Evolutionary conservation across 2,797 vertebrate species (phyloP).

Genomic region (Sebastes glaucus): DNA sequence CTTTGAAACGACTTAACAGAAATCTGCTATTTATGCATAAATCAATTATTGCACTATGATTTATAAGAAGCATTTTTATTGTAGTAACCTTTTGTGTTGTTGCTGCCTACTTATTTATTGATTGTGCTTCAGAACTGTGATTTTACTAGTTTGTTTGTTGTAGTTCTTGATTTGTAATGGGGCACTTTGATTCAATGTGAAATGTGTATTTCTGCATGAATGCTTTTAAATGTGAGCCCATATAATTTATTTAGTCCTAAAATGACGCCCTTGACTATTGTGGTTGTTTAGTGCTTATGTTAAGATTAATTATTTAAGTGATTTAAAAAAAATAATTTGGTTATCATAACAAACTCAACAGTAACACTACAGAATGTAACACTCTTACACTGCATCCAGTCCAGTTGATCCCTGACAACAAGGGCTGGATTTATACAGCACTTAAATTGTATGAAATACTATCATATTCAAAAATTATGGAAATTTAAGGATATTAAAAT

Average conservation of each 20-base stretch:
- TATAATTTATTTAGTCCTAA: conserved; percentile 72
- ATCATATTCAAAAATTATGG: background rate
- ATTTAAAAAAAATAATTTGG: conserved; percentile 27
- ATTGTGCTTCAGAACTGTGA: conserved; percentile 82
- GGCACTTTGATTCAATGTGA: conserved; percentile 95
- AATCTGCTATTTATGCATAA: conserved; percentile 97
- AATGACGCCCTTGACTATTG: conserved; percentile 66
- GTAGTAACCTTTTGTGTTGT: conserved; percentile 91
- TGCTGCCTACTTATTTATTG: conserved; percentile 66
- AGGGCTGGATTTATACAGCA: conserved; percentile 22
- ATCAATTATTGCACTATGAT: conserved; percentile 98
- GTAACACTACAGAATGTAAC: conserved; percentile 57
- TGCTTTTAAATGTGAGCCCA: conserved; percentile 74
- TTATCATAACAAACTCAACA: conserved; percentile 40
- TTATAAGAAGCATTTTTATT: conserved; percentile 91
- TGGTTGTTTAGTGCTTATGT: conserved; percentile 71
- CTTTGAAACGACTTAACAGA: conserved; percentile 87
- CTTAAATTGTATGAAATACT: conserved; percentile 30
- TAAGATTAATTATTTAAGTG: conserved; percentile 56
- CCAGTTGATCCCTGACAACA: conserved; percentile 20
- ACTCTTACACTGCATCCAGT: background rate
- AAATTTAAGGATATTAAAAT: conserved; percentile 40
- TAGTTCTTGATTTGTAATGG: conserved; percentile 92
- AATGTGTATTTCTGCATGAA: conserved; percentile 85
- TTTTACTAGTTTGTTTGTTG: conserved; percentile 89